Conservation (phyloP, 2,888 invertebrate genomes). For the Gryllus longicercus region DNA sequence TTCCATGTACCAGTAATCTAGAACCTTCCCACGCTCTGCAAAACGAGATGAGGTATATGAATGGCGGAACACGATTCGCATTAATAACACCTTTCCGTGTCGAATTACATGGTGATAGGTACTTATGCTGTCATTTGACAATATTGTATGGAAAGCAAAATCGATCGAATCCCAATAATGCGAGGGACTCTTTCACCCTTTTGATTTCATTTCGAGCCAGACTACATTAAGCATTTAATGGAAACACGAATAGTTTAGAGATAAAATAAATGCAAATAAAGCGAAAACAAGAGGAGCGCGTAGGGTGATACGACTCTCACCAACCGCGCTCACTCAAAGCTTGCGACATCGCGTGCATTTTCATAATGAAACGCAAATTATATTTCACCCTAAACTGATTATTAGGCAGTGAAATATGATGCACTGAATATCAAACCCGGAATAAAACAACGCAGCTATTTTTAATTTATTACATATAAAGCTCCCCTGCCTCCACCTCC, state of each 20-base stretch:
- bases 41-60: conserved; percentile 5
- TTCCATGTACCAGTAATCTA: neutral
- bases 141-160: neutral
- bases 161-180: neutral
- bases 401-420: no score
- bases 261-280: conserved; percentile 1
- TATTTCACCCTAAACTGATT: no score
- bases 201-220: neutral
- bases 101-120: neutral
- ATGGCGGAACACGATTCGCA: neutral
- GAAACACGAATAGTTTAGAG: neutral
- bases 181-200: neutral
- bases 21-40: neutral
- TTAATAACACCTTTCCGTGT: neutral
- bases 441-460: no score
- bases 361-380: no score
- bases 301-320: neutral
- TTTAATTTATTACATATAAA: no score
- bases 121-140: neutral
- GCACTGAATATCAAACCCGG: no score
- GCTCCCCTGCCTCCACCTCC: no score
- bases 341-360: no score
- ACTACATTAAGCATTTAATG: neutral
- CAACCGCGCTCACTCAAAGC: no score
- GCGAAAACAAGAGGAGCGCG: neutral